These are phyloP conservation scores for Cosmorhoe ocellata DNA, from an alignment of 2,888 invertebrate genomes.

Conservation along the genomic window DNA sequence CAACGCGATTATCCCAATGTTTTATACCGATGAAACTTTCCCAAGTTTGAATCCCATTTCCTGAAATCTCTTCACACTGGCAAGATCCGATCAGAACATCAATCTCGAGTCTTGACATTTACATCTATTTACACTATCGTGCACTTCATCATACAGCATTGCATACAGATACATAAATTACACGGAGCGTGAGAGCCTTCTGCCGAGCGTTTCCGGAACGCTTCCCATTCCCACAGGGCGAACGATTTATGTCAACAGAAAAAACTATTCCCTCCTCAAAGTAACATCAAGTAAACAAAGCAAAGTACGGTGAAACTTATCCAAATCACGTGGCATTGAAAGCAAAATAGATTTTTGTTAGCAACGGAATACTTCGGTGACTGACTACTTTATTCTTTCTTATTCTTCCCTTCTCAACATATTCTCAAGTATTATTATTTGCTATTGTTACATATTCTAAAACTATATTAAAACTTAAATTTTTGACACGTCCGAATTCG, in stretches of 20 bases:
- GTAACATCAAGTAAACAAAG: constrained; percentile 2
- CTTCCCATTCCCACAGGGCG: constrained; percentile 51
- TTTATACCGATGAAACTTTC: background rate
- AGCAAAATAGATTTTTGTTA: too few species aligned
- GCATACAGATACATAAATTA: constrained; percentile 56
- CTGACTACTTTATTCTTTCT: too few species aligned
- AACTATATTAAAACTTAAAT: too few species aligned
- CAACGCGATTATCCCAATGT: too few species aligned
- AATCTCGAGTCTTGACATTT: constrained; percentile 23
- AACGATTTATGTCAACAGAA: constrained; percentile 72
- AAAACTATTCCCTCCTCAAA: constrained; percentile 50
- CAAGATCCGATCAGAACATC: constrained; percentile 9
- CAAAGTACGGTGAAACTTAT: background rate
- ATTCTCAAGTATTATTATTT: too few species aligned
- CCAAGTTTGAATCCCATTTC: background rate
- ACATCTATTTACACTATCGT: constrained; percentile 30
- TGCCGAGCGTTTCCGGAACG: constrained; percentile 60
- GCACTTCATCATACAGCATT: constrained; percentile 30
- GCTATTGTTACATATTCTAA: too few species aligned
- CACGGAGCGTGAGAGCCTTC: constrained; percentile 57
- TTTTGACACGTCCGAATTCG: too few species aligned
- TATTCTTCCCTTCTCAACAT: background rate
- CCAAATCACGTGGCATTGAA: too few species aligned
- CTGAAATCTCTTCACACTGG: background rate
- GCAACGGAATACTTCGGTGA: too few species aligned